Conservation (phyloP, 1,140 invertebrate species). For the Mizuhopecten yessoensis region DNA sequence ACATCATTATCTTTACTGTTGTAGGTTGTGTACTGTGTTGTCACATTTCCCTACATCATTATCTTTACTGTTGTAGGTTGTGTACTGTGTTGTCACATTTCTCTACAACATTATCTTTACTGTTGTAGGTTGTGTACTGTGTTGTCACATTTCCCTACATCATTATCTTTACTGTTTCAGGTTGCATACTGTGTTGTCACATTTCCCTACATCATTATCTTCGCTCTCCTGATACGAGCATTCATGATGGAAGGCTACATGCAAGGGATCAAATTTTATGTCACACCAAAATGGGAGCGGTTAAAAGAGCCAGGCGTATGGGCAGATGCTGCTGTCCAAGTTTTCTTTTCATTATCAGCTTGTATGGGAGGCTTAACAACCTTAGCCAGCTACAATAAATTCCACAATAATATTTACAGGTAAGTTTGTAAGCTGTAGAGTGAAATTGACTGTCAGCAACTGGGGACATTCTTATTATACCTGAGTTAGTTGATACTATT, state of each 20-base stretch:
- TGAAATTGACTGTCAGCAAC: no score
- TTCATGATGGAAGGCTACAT: conserved; percentile 94
- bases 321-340: conserved; percentile 85
- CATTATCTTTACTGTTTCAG: conserved; percentile 63
- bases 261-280: conserved; percentile 92
- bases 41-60: no score
- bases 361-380: conserved; percentile 86
- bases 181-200: conserved; percentile 90
- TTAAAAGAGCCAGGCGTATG: conserved; percentile 84
- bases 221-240: conserved; percentile 94
- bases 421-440: conserved; percentile 84
- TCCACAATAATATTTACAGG: conserved; percentile 86
- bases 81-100: no score
- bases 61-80: no score
- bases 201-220: conserved; percentile 94
- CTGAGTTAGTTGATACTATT: no score
- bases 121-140: no score
- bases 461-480: no score
- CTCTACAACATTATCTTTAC: no score
- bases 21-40: no score
- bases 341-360: conserved; percentile 86
- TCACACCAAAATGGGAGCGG: conserved; percentile 84
- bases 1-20: no score
- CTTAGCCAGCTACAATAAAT: conserved; percentile 86
- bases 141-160: no score